Conservation (phyloP, 2,113 vertebrate genomes). For the Callopanchax toddi region DNA sequence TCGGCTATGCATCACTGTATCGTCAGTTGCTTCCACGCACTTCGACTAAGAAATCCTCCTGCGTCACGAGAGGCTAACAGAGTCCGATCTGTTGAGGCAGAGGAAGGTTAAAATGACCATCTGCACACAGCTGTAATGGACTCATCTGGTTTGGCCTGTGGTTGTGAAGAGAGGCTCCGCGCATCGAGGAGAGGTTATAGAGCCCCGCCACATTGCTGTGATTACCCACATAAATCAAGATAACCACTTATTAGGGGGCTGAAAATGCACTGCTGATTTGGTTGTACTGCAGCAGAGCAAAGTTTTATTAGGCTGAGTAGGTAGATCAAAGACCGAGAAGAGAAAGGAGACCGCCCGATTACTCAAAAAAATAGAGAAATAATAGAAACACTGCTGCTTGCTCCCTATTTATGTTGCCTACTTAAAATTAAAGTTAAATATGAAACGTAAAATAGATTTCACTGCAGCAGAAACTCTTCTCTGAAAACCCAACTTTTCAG, state of each 20-base stretch:
- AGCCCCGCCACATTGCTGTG: conserved; percentile 58
- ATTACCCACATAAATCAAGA: conserved; percentile 80
- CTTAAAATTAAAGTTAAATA: conserved; percentile 38
- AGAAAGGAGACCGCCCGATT: conserved; percentile 74
- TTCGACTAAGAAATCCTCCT: conserved; percentile 63
- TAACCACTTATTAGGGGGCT: conserved; percentile 77
- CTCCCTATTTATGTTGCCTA: conserved; percentile 34
- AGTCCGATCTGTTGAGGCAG: conserved; percentile 47
- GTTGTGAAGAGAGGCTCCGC: conserved; percentile 55
- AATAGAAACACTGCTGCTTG: conserved; percentile 64
- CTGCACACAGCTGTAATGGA: conserved; percentile 67
- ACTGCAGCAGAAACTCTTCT: conserved; percentile 23
- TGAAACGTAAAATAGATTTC: conserved; percentile 15
- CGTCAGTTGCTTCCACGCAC: conserved; percentile 53
- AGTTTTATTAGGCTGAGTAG: conserved; percentile 82
- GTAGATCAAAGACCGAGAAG: conserved; percentile 78
- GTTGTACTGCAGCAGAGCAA: conserved; percentile 76
- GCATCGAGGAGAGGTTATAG: conserved; percentile 48
- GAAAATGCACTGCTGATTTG: conserved; percentile 81
- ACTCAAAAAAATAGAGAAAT: conserved; percentile 73
- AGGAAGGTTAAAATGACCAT: conserved; percentile 58
- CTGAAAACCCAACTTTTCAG: conserved; percentile 37
- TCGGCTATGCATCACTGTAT: conserved; percentile 71
- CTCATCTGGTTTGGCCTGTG: conserved; percentile 64
- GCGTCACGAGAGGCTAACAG: conserved; percentile 43